Conservation (phyloP, 2,888 invertebrate species). For the Patella caerulea region DNA sequence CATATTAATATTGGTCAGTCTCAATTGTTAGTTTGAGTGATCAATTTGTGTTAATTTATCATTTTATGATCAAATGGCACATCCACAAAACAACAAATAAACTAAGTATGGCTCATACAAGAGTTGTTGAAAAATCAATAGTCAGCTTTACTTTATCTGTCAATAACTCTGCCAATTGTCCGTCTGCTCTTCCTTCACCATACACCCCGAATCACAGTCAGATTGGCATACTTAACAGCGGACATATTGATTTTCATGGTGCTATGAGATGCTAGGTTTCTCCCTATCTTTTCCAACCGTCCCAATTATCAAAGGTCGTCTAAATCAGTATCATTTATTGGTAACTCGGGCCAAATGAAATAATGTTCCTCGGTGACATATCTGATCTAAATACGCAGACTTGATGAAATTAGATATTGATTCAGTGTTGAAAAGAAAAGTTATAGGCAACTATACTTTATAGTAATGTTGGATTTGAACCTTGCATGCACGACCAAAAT, state of each 20-base stretch:
- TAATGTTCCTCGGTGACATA: not conserved
- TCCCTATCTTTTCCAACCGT: not conserved
- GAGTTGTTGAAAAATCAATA: slow-evolving; percentile 6
- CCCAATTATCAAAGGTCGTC: slow-evolving; percentile 7
- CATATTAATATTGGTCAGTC: too few relatives aligned
- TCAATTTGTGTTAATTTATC: too few relatives aligned
- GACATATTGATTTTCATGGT: slow-evolving; percentile 8
- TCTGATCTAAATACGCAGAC: too few relatives aligned
- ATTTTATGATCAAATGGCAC: too few relatives aligned
- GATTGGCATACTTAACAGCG: slow-evolving; percentile 13
- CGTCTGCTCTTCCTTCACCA: slow-evolving; percentile 9
- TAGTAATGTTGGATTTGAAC: too few relatives aligned
- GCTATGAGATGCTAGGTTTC: not conserved
- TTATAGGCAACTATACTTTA: too few relatives aligned
- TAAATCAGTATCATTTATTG: not conserved
- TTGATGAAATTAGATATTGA: too few relatives aligned
- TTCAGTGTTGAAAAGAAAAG: too few relatives aligned
- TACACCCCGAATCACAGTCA: slow-evolving; percentile 1
- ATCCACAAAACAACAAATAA: not conserved
- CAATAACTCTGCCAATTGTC: slow-evolving; percentile 13
- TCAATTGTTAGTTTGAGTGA: too few relatives aligned
- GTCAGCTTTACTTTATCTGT: slow-evolving; percentile 7
- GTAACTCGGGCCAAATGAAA: not conserved
- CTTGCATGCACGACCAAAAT: too few relatives aligned
- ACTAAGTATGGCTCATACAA: slow-evolving; percentile 4